Conservation (phyloP, 2,797 vertebrate species). For the Podargus strigoides region DNA sequence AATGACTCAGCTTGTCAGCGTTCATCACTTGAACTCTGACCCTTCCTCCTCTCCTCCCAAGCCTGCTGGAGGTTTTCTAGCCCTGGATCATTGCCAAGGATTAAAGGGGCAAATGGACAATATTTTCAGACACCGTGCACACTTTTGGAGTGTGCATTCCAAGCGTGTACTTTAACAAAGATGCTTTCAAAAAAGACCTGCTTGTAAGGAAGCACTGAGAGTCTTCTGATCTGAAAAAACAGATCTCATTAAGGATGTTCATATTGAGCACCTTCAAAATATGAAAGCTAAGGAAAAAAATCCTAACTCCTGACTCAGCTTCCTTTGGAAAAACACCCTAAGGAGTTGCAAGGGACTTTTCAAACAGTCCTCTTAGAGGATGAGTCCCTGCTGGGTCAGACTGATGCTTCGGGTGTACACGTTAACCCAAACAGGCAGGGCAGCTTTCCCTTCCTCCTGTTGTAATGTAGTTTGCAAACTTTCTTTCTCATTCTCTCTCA, state of each 20-base stretch:
- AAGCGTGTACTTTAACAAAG: neutral
- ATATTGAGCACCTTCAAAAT: neutral
- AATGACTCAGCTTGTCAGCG: neutral
- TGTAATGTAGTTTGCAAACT: neutral
- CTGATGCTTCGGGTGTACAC: neutral
- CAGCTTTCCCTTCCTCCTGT: neutral
- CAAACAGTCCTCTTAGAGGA: neutral
- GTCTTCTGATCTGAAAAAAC: neutral
- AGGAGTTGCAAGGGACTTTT: neutral
- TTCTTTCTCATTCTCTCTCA: neutral
- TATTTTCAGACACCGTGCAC: neutral
- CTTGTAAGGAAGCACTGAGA: neutral
- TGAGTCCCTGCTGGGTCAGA: neutral
- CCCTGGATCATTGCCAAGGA: neutral
- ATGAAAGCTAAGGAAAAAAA: neutral
- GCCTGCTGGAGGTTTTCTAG: neutral
- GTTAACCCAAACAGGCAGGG: neutral
- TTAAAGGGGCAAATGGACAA: neutral
- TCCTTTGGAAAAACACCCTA: neutral
- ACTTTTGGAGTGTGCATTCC: neutral
- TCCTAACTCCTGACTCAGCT: neutral
- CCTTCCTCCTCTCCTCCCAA: neutral
- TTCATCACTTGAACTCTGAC: conserved; percentile 26
- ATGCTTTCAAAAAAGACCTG: neutral
- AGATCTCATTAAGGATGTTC: neutral